These are phyloP conservation scores for Ancistrus triradiatus DNA, from an alignment of 2,113 vertebrate genomes.

Conservation along the genomic window DNA sequence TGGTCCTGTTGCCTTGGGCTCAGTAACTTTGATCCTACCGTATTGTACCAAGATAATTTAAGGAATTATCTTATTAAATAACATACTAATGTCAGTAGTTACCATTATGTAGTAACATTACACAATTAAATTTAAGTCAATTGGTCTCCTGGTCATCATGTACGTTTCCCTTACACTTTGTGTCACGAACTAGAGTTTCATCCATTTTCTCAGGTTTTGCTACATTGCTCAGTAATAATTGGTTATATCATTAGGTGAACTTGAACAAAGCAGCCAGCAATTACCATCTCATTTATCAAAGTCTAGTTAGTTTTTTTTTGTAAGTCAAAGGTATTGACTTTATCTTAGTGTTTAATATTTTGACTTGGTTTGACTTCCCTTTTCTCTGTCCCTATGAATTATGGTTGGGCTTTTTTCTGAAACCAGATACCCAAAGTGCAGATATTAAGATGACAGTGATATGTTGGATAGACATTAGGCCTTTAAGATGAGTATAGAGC, in stretches of 20 bases:
- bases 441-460: background rate
- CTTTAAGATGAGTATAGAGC: no score
- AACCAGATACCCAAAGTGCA: background rate
- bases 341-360: slow-evolving; percentile 13
- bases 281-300: slow-evolving; percentile 40
- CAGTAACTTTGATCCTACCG: no score
- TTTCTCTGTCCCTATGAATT: slow-evolving; percentile 22
- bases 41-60: no score
- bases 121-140: no score
- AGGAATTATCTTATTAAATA: no score
- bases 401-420: background rate
- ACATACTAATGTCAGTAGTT: no score
- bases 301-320: slow-evolving; percentile 19
- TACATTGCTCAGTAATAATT: slow-evolving; percentile 27
- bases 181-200: background rate
- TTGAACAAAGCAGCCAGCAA: slow-evolving; percentile 24
- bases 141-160: no score
- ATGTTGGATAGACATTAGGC: background rate
- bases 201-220: background rate
- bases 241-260: slow-evolving; percentile 19
- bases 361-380: slow-evolving; percentile 10
- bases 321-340: slow-evolving; percentile 6
- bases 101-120: no score
- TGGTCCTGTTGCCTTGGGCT: no score
- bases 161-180: no score